phyloP scores from a whole-genome alignment of 1,140 invertebrate species.

The Drosophila parvula region DNA sequence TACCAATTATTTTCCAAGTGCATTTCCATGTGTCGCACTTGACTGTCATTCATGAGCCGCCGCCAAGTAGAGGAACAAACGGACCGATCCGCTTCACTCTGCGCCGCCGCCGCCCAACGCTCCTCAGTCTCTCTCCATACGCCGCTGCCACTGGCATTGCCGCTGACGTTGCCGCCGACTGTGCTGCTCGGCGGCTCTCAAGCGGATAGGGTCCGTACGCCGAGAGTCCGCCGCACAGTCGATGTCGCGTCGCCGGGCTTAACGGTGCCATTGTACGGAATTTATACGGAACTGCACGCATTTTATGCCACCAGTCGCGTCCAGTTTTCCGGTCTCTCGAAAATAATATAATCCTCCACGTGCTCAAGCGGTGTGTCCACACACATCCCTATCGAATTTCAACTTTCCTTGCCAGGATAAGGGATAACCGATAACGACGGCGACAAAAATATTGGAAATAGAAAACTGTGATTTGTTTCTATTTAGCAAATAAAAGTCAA shows the following conservation, averaged over 20 bases:
- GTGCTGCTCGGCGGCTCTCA: conserved; percentile 19
- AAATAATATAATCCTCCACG: conserved; percentile 21
- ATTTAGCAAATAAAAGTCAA: conserved; percentile 45
- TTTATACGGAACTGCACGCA: conserved; percentile 28
- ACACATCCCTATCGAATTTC: conserved; percentile 47
- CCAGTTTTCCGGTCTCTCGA: conserved; percentile 21
- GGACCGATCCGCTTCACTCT: conserved; percentile 17
- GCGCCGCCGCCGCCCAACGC: conserved; percentile 2
- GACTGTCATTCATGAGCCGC: conserved; percentile 52
- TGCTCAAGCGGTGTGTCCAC: conserved; percentile 47
- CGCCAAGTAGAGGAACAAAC: conserved; percentile 17
- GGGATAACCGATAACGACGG: no score
- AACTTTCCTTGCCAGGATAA: conserved; percentile 28
- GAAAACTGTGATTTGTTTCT: conserved; percentile 47
- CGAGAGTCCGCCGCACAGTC: conserved; percentile 60
- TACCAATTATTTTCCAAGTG: neutral
- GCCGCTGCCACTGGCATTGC: neutral
- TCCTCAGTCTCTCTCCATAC: neutral
- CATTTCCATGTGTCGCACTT: conserved; percentile 38
- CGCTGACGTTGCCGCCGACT: neutral
- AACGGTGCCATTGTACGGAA: conserved; percentile 62
- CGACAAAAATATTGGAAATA: conserved; percentile 1
- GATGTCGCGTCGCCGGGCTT: conserved; percentile 64
- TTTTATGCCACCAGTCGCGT: conserved; percentile 17
- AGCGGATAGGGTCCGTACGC: conserved; percentile 29